Evolutionary conservation across 2,113 vertebrate genomes (phyloP), one percentile per base, ranked within the genome.

Genomic region (Pelobates fuscus): DNA sequence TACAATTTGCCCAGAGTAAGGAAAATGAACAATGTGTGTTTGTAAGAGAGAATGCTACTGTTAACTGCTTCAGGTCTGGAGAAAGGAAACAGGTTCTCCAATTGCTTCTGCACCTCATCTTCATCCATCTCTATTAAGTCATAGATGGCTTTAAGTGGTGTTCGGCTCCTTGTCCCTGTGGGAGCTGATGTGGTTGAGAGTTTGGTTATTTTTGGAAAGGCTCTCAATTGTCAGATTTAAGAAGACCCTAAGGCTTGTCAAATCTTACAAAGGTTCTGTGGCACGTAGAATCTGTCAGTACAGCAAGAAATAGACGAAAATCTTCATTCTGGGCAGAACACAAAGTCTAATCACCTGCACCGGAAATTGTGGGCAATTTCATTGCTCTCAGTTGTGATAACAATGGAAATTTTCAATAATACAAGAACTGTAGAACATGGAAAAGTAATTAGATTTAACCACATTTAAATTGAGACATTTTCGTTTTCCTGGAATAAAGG

Each of bases 181-280:
- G 70, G 70, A 70, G 68, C 32, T 37, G 32, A 6, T 5, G 32
- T 5, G 32, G 32, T 37, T 5, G 69, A 24, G 49, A 46, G 57
- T 25, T 29, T 54, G 70, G 70, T 63, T 72, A 72, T 72, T 72
- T 72, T 59, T 72, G 44, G 70, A 52, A 72, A 72, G 60, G 59
- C 61, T 63, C 59, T 72, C 10, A 37, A 63, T 58, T 63, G 70
- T 72, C 70, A 72, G 70, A 26, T 60, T 72, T 63, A 72, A 63
- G 43, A 71, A 71, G 70, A 72, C 70, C 70, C 70, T 37, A 46
- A 63, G 70, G 70, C 70, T 44, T 64, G 52, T 63, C 44, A 52
- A 54, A 32, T 63, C 69, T 49, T 72, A 52, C 61, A 72, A 63
- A 63, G 63, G 63, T 44, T 4, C 44, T 44, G 27, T 49, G 24